phyloP scores from a whole-genome alignment of 2,888 invertebrate species.

The Leptinotarsa peninsularis region DNA sequence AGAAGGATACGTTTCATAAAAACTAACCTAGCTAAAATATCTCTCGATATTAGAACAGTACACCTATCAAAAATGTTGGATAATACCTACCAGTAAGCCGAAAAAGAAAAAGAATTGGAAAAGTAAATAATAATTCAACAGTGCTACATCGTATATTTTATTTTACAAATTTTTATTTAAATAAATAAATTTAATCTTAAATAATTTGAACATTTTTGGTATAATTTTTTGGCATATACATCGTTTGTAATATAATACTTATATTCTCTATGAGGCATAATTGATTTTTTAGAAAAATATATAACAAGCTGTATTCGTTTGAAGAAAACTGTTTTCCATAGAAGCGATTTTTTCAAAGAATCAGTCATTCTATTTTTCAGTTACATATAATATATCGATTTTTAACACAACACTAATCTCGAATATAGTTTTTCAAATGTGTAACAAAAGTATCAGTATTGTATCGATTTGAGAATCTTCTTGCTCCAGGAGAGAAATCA shows the following conservation, averaged over 20 bases:
- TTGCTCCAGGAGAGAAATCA: too few species aligned
- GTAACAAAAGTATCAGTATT: background rate
- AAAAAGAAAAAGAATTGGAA: background rate
- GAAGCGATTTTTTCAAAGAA: too few species aligned
- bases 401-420: constrained; percentile 32
- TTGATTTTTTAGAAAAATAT: too few species aligned
- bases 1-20: too few species aligned
- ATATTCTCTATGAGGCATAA: constrained; percentile 19
- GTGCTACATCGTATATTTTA: constrained; percentile 3
- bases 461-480: background rate
- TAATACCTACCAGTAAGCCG: too few species aligned
- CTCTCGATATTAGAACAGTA: too few species aligned
- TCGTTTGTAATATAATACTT: constrained; percentile 28
- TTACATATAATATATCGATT: constrained; percentile 5
- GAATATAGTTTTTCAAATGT: constrained; percentile 24
- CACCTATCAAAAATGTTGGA: too few species aligned
- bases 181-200: constrained; percentile 15
- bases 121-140: background rate
- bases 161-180: constrained; percentile 2
- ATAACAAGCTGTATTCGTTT: too few species aligned
- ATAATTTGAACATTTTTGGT: constrained; percentile 20
- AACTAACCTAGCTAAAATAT: too few species aligned
- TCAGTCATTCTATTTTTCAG: background rate
- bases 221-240: constrained; percentile 32
- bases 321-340: too few species aligned